These are phyloP conservation scores for Platichthys stellatus DNA, from an alignment of 2,113 vertebrate genomes.

Conservation along the genomic window DNA sequence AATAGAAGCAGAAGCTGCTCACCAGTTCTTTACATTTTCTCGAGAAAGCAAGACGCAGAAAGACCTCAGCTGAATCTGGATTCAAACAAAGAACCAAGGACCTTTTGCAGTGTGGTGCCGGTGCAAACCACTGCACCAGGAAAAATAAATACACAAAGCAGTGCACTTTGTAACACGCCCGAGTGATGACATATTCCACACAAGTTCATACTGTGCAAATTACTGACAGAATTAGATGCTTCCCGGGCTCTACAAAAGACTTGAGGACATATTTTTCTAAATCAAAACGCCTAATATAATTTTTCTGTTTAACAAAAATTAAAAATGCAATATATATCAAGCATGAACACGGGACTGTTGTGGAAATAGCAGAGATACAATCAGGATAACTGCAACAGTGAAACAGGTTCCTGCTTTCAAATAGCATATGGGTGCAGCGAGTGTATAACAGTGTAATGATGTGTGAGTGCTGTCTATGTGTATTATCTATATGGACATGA, in stretches of 20 bases:
- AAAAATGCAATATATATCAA: not conserved
- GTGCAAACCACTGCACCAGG: too few relatives aligned
- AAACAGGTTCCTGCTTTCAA: conserved; percentile 11
- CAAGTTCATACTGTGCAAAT: not conserved
- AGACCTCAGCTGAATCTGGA: not conserved
- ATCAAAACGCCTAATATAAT: not conserved
- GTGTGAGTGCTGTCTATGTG: conserved; percentile 19
- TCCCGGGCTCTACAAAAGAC: not conserved
- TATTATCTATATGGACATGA: conserved; percentile 18
- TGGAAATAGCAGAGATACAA: not conserved
- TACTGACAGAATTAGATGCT: not conserved
- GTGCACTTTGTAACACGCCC: conserved; percentile 13
- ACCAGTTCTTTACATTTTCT: too few relatives aligned
- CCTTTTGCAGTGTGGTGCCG: too few relatives aligned
- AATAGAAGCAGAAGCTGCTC: too few relatives aligned
- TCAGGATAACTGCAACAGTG: conserved; percentile 8
- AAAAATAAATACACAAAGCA: conserved; percentile 30
- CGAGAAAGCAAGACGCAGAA: not conserved
- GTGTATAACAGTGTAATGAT: conserved; percentile 6
- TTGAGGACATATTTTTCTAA: not conserved
- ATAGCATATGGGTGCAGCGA: not conserved
- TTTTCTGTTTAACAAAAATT: not conserved
- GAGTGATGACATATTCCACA: conserved; percentile 6
- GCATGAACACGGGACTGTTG: not conserved
- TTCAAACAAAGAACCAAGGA: too few relatives aligned